Evolutionary conservation across 1,140 invertebrate species (phyloP), one percentile per base, ranked within the genome.

Genomic region (Stegodyphus mimosarum): DNA sequence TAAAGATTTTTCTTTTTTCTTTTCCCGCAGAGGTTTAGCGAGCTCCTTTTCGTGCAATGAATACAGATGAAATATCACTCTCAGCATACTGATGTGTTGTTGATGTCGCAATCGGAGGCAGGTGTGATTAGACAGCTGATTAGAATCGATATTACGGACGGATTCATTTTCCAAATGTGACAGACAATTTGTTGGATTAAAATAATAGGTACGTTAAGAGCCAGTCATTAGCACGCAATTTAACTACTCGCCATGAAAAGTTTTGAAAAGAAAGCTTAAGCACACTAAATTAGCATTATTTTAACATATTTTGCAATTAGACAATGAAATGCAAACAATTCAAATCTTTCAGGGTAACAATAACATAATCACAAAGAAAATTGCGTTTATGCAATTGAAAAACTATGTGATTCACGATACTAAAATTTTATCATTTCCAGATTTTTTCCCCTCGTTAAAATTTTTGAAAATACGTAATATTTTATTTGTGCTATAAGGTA

Each of bases 171-270:
- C 77, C 17, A 49, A 70, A 79, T 79, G 77, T 79, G 77, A 70
- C 77, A 79, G 77, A 79, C 70, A 79, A 79, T 79, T 79, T 79
- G 77, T 63, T 79, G 60, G 64, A 70, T 79, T 70, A 60, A 15
- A 69, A 15, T 70, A 63, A 63, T 55, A 79, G 77, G 70, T 79
- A 79, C 52, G 70, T 79, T 60, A 60, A 60, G 77, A 70, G 70
- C 15, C 11, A 50, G 66, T 53, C 17, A 18, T 69, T 69, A 17
- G 66, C 17, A 69, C 17, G 11, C 66, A 69, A 69, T 7, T 9
- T 9, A 33, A 11, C 9, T 11, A 11, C 5, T 11, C 55, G 55
- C 15, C 55, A 60, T 60, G 9, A 60, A 33, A 33, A 33, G 33
- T 33, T 33, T 33, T 33, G 33, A 33, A 33, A 33, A 33, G 33